phyloP scores from a whole-genome alignment of 2,888 invertebrate genomes.

The Teleiodes luculella region DNA sequence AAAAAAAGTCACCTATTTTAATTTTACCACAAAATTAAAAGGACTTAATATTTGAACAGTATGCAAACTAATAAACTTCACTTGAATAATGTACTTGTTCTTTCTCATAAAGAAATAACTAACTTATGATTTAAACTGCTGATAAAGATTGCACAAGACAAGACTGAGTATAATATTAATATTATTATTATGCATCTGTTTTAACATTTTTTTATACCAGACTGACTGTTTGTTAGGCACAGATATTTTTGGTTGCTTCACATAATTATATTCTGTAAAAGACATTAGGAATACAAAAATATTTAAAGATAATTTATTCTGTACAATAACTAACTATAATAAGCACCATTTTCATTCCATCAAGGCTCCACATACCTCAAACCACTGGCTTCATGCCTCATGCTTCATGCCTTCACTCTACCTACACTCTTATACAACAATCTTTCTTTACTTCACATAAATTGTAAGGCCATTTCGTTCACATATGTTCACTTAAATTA shows the following conservation, averaged over 20 bases:
- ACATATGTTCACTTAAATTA: slow-evolving; percentile 29
- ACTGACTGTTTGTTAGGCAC: too few species aligned
- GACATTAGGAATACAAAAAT: slow-evolving; percentile 64
- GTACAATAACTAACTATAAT: slow-evolving; percentile 74
- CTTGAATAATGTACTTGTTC: not conserved
- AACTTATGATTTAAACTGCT: slow-evolving; percentile 28
- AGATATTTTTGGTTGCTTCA: not conserved
- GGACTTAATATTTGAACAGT: not conserved
- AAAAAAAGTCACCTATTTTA: slow-evolving; percentile 33
- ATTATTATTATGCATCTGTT: too few species aligned
- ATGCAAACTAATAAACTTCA: not conserved
- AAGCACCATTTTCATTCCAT: slow-evolving; percentile 74
- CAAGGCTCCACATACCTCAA: slow-evolving; percentile 29
- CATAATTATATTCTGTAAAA: slow-evolving; percentile 21
- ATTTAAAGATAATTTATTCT: slow-evolving; percentile 73
- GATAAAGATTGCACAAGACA: slow-evolving; percentile 49
- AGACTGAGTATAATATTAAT: not conserved
- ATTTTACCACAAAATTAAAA: not conserved
- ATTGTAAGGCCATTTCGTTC: slow-evolving; percentile 48
- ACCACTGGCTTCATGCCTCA: slow-evolving; percentile 49
- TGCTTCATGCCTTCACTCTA: slow-evolving; percentile 40
- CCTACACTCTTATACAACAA: slow-evolving; percentile 30
- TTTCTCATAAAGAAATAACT: not conserved
- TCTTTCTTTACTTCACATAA: slow-evolving; percentile 40
- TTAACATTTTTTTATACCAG: too few species aligned